Evolutionary conservation across 2,113 vertebrate species (phyloP), one percentile per base, ranked within the genome.

Genomic region (Odocoileus hemionus): DNA sequence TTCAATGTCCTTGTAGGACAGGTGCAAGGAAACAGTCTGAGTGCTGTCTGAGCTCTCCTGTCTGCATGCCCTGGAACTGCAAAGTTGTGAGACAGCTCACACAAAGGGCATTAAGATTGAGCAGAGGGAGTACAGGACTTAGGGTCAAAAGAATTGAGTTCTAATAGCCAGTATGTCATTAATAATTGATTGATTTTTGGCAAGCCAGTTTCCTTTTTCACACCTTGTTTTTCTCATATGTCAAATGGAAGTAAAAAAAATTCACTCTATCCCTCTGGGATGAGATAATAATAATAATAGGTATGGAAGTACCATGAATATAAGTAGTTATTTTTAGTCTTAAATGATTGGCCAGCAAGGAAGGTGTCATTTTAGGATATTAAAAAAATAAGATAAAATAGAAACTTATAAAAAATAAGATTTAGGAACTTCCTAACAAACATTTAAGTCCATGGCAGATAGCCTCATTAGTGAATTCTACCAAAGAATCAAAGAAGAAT

Each of bases 181-280:
- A 78, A 47, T 79, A 82, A 86, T 16, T 43, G 61, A 79, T 74
- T 70, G 94, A 67, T 25, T 87, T 93, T 55, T 47, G 47, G 83
- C 50, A 96, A 95, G 60, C 52, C 58, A 36, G 26, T 92, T 96
- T 33, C 26, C 43, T 58, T 60, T 28, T 76, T 45, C 47, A 61
- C 0, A 5, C 19, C 67, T 97, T 82, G 36, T 95, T 93, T 84
- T 96, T 94, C 64, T 96, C 33, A 93, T 92, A 52, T 86, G 43
- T 97, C 91, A 89, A 94, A 95, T 86, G 39, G 58, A 74, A 33
- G 78, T 54, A 94, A 86, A 84, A 78, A 89, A 70, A 70, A 67
- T 60, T 79, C 47, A 70, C 33, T 94, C 50, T 57, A 58, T 90
- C 17, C 5, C 47, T 91, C 21, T 33, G 14, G 50, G 50, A 25